Conservation (phyloP, 2,113 vertebrate species). For the Ailurus styani region DNA sequence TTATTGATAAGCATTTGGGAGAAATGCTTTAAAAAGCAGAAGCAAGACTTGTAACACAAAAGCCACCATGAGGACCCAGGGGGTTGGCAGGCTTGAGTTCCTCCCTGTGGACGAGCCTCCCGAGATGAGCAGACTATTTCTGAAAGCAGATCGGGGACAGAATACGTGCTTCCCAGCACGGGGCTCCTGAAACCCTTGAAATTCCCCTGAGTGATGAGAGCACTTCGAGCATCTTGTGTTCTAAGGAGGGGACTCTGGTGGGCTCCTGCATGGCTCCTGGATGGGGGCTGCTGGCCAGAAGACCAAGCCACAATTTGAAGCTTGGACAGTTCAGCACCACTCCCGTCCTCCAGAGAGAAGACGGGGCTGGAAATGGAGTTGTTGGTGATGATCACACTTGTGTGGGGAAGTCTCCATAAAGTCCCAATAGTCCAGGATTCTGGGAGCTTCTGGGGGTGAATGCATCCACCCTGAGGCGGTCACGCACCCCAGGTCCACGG, state of each 20-base stretch:
- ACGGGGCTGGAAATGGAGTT: accelerated
- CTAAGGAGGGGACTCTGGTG: neutral
- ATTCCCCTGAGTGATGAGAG: neutral
- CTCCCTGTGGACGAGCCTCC: accelerated
- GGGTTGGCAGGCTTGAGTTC: accelerated
- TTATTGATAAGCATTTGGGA: neutral
- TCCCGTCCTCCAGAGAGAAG: neutral
- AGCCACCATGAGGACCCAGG: accelerated
- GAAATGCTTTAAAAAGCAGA: neutral
- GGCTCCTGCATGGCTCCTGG: neutral
- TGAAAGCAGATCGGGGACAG: neutral
- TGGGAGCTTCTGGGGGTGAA: neutral
- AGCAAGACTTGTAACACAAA: neutral
- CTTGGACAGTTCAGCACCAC: neutral
- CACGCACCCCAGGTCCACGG: accelerated
- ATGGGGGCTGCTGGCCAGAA: neutral
- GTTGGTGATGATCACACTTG: accelerated
- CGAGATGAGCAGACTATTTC: neutral
- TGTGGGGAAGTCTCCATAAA: accelerated
- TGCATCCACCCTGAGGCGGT: neutral
- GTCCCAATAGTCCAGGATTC: too few relatives aligned
- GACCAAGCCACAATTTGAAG: neutral
- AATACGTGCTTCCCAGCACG: neutral
- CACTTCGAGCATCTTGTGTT: neutral
- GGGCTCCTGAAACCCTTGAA: neutral